phyloP scores from a whole-genome alignment of 2,113 vertebrate species.

The Abramis brama region DNA sequence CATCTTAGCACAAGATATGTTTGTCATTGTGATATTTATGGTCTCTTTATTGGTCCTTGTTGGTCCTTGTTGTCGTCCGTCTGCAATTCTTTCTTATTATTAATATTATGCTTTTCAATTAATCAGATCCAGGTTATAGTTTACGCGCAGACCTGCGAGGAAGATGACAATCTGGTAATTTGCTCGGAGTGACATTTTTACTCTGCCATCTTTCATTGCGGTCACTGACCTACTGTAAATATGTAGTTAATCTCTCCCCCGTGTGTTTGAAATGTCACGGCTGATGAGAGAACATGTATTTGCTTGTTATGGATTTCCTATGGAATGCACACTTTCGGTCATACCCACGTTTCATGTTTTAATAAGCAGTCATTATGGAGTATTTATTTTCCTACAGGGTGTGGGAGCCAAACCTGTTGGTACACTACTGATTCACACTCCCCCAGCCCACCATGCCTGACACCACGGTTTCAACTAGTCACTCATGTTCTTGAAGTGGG shows the following conservation, averaged over 20 bases:
- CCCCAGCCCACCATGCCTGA: constrained; percentile 22
- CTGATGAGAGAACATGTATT: constrained; percentile 73
- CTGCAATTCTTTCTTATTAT: not conserved
- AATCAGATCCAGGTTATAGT: not conserved
- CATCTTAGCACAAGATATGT: not conserved
- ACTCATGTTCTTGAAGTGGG: constrained; percentile 22
- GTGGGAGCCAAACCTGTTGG: constrained; percentile 80
- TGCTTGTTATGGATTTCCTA: constrained; percentile 78
- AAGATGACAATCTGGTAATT: constrained; percentile 11
- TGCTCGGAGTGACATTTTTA: not conserved
- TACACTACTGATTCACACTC: constrained; percentile 65
- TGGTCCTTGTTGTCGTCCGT: not conserved
- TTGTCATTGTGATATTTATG: not conserved
- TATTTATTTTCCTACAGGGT: constrained; percentile 78
- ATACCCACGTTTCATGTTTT: constrained; percentile 74
- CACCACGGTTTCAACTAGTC: not conserved
- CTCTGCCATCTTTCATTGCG: constrained; percentile 68
- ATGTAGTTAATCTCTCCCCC: constrained; percentile 70
- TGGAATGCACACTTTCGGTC: constrained; percentile 78
- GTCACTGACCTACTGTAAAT: constrained; percentile 68
- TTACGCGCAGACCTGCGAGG: not conserved
- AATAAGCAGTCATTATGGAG: constrained; percentile 75
- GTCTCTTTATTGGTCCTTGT: not conserved
- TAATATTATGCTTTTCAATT: not conserved
- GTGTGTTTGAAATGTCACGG: constrained; percentile 73